These are phyloP conservation scores for Corythaeola cristata DNA, from an alignment of 2,113 vertebrate genomes.

Conservation along the genomic window DNA sequence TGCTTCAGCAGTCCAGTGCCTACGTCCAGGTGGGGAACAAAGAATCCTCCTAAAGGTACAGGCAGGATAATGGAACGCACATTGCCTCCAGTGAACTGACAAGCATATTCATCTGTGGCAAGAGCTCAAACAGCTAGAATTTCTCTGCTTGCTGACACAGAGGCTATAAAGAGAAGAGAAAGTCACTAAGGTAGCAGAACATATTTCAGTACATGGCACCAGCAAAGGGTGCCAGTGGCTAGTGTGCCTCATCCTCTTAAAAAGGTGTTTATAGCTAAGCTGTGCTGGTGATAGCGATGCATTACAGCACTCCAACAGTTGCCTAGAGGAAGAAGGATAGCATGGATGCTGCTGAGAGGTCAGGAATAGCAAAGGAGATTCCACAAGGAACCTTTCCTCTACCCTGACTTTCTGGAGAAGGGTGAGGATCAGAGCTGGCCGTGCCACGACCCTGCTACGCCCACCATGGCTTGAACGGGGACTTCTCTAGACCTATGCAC, in stretches of 20 bases:
- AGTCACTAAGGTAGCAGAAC: not conserved
- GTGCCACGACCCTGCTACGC: not conserved
- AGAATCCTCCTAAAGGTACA: not conserved
- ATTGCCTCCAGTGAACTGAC: not conserved
- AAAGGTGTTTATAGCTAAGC: not conserved
- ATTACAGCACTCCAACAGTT: not conserved
- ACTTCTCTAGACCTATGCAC: not conserved
- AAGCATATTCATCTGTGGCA: accelerated
- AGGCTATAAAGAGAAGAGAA: not conserved
- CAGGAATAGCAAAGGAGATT: not conserved
- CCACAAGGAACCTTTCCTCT: not conserved
- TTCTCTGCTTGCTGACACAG: not conserved
- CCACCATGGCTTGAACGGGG: not conserved
- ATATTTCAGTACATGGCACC: not conserved
- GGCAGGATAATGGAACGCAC: accelerated
- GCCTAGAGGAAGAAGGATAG: not conserved
- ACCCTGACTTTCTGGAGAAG: not conserved
- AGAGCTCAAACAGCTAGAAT: not conserved
- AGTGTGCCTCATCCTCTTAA: not conserved
- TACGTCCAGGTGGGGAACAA: not conserved
- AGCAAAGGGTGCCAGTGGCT: not conserved
- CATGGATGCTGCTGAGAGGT: not conserved
- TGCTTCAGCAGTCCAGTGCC: not conserved
- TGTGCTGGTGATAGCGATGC: accelerated
- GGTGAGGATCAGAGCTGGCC: not conserved